Percentiles rank a stretch among this genome's conserved stretches.
These are phyloP conservation scores for Argopecten irradians DNA, from an alignment of 1,140 invertebrate genomes.

Conservation along the genomic window DNA sequence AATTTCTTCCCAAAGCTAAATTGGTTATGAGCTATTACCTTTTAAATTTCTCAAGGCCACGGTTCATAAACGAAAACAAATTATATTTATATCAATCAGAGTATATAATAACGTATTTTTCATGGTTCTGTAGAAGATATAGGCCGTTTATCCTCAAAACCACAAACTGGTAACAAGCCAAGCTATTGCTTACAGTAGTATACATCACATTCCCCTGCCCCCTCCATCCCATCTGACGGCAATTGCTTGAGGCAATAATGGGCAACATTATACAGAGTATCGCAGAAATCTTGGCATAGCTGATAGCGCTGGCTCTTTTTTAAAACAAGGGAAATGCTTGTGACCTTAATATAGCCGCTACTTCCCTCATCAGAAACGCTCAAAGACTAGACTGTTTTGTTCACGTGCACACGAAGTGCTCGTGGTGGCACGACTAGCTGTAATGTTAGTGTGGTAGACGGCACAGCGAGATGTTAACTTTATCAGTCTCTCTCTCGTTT, in stretches of 20 bases:
- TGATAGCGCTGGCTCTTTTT: background rate
- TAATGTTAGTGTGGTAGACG: background rate
- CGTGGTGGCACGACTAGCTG: background rate
- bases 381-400: background rate
- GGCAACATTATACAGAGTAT: background rate
- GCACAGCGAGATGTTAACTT: background rate
- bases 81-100: too few relatives aligned
- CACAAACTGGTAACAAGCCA: background rate
- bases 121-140: too few relatives aligned
- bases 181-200: background rate
- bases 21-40: background rate
- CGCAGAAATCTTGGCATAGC: background rate
- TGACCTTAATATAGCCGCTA: conserved; percentile 1
- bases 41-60: too few relatives aligned
- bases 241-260: background rate
- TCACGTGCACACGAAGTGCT: background rate
- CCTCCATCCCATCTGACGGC: background rate
- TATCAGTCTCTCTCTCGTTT: background rate
- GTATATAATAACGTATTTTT: too few relatives aligned
- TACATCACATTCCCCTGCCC: background rate
- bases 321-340: background rate
- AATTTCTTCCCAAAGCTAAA: background rate
- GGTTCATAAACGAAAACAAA: too few relatives aligned
- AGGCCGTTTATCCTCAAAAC: background rate
- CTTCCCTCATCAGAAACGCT: background rate